A percentile compares a stretch with the other conserved stretches of the same genome.
Evolutionary conservation across 2,888 invertebrate genomes (phyloP).

Genomic region (Scaptomyza tumidula): DNA sequence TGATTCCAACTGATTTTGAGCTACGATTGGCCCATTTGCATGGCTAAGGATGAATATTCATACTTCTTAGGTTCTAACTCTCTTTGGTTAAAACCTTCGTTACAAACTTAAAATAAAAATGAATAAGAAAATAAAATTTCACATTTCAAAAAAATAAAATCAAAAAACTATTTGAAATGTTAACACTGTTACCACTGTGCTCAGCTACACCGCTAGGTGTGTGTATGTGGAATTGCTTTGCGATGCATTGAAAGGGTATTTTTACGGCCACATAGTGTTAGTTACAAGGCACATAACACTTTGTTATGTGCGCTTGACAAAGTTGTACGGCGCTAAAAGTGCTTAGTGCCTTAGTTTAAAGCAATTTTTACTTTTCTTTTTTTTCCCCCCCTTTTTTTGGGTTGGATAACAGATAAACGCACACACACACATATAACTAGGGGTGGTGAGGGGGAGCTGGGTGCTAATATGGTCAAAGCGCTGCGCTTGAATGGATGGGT

Average conservation of each 20-base stretch:
- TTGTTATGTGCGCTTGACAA: conserved; percentile 81
- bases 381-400: conserved; percentile 14
- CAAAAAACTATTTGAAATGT: too few species aligned
- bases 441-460: conserved; percentile 50
- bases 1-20: too few species aligned
- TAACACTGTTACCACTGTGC: conserved; percentile 34
- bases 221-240: conserved; percentile 27
- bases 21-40: too few species aligned
- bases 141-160: too few species aligned
- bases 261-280: conserved; percentile 65
- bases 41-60: too few species aligned
- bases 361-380: conserved; percentile 55
- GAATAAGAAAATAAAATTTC: too few species aligned
- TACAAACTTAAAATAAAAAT: too few species aligned
- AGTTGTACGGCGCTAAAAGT: conserved; percentile 72
- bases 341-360: conserved; percentile 81
- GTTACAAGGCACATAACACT: conserved; percentile 76
- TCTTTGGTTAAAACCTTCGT: too few species aligned
- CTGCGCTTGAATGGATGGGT: conserved; percentile 53
- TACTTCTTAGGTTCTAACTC: too few species aligned
- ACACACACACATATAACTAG: conserved; percentile 23
- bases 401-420: conserved; percentile 58
- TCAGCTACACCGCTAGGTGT: conserved; percentile 6
- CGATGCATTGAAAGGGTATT: conserved; percentile 58
- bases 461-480: conserved; percentile 77